Conservation (phyloP, 2,888 invertebrate genomes). For the Drosophila bunnanda region DNA sequence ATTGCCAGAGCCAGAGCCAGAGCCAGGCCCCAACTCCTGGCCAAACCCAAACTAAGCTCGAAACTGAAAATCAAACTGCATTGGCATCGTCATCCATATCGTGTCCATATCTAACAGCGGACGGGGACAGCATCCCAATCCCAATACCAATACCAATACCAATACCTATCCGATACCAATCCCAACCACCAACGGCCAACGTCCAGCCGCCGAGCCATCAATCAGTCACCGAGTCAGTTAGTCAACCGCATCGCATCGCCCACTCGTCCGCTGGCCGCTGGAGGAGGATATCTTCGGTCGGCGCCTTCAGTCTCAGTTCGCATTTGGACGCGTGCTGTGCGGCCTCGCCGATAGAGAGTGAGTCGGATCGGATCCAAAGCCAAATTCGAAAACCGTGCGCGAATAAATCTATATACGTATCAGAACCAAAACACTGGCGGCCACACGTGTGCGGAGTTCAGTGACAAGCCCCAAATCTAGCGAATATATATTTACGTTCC, state of each 20-base stretch:
- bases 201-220: constrained; percentile 43
- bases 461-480: constrained; percentile 62
- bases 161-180: neutral
- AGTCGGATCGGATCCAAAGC: constrained; percentile 31
- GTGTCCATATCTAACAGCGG: constrained; percentile 60
- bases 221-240: constrained; percentile 50
- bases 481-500: constrained; percentile 20
- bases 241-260: constrained; percentile 40
- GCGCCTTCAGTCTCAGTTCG: constrained; percentile 74
- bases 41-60: constrained; percentile 26
- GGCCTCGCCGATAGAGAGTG: constrained; percentile 67
- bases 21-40: constrained; percentile 28
- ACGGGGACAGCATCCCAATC: constrained; percentile 12
- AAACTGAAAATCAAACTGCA: constrained; percentile 45
- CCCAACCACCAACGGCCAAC: constrained; percentile 16
- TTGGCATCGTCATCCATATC: constrained; percentile 16
- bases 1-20: constrained; percentile 56
- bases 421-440: constrained; percentile 31
- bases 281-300: constrained; percentile 76
- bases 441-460: constrained; percentile 71
- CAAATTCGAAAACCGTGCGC: constrained; percentile 29
- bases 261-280: constrained; percentile 56
- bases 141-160: constrained; percentile 1
- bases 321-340: constrained; percentile 78
- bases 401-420: constrained; percentile 30